Conservation (phyloP, 1,140 invertebrate genomes). For the Lucilia sericata region DNA sequence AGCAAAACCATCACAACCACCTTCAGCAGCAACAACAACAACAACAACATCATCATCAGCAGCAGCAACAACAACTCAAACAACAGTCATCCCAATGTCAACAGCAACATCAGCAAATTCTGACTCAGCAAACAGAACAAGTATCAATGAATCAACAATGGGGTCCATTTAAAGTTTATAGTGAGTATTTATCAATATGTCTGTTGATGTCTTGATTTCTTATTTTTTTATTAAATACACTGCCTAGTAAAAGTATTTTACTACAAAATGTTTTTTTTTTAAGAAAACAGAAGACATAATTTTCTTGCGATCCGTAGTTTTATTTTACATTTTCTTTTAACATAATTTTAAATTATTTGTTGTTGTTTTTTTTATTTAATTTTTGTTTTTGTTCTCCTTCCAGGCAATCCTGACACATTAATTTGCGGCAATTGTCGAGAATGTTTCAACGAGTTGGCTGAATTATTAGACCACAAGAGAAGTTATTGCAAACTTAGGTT, state of each 20-base stretch:
- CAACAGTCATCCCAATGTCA: slow-evolving; percentile 49
- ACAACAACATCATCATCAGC: slow-evolving; percentile 56
- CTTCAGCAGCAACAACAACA: slow-evolving; percentile 56
- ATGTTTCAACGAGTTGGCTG: slow-evolving; percentile 84
- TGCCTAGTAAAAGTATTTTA: background rate
- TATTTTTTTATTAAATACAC: slow-evolving; percentile 30
- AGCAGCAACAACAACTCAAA: slow-evolving; percentile 50
- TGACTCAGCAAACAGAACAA: slow-evolving; percentile 55
- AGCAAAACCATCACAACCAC: slow-evolving; percentile 52
- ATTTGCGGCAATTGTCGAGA: slow-evolving; percentile 90
- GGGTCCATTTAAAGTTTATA: slow-evolving; percentile 74
- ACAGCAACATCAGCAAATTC: slow-evolving; percentile 63
- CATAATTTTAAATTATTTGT: too few species aligned
- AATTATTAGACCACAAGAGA: slow-evolving; percentile 88
- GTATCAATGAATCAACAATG: slow-evolving; percentile 65
- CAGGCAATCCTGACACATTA: slow-evolving; percentile 87
- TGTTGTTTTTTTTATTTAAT: too few species aligned
- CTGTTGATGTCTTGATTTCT: too few species aligned
- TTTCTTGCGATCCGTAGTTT: too few species aligned
- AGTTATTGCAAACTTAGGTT: slow-evolving; percentile 86
- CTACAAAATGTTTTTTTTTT: too few species aligned
- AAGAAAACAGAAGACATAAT: too few species aligned
- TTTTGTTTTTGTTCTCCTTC: slow-evolving; percentile 30
- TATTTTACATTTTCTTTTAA: too few species aligned
- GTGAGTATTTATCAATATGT: slow-evolving; percentile 69